These are phyloP conservation scores for Leptopilina syphax DNA, from an alignment of 2,888 invertebrate genomes.

Conservation along the genomic window DNA sequence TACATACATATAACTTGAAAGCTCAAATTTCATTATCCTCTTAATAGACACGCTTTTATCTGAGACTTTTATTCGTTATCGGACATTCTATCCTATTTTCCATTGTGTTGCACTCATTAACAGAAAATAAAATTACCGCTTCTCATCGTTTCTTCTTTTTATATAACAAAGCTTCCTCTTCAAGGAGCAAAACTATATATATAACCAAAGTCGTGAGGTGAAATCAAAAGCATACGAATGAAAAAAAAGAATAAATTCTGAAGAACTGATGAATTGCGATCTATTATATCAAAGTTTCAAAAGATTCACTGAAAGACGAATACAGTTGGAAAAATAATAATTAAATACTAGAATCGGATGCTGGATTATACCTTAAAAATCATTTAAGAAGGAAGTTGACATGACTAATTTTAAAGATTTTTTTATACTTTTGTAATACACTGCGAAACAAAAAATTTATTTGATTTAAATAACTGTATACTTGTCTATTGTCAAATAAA, in stretches of 20 bases:
- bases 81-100: constrained; percentile 13
- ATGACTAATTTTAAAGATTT: too few relatives aligned
- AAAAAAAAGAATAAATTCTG: background rate
- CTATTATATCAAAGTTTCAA: background rate
- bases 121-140: constrained; percentile 4
- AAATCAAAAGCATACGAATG: background rate
- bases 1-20: constrained; percentile 11
- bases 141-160: background rate
- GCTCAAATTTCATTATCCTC: constrained; percentile 22
- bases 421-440: too few relatives aligned
- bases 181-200: background rate
- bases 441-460: too few relatives aligned
- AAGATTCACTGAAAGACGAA: background rate
- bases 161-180: background rate
- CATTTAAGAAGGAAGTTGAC: too few relatives aligned
- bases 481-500: too few relatives aligned
- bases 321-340: background rate
- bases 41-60: constrained; percentile 5
- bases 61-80: constrained; percentile 11
- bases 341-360: background rate
- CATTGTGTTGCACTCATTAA: constrained; percentile 1
- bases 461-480: too few relatives aligned
- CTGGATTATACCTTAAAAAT: too few relatives aligned
- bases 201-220: background rate
- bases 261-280: constrained; percentile 5